A percentile compares a stretch with the other conserved stretches of the same genome.
These are phyloP conservation scores for Procambarus virginalis DNA, from an alignment of 1,140 invertebrate genomes.

Conservation along the genomic window DNA sequence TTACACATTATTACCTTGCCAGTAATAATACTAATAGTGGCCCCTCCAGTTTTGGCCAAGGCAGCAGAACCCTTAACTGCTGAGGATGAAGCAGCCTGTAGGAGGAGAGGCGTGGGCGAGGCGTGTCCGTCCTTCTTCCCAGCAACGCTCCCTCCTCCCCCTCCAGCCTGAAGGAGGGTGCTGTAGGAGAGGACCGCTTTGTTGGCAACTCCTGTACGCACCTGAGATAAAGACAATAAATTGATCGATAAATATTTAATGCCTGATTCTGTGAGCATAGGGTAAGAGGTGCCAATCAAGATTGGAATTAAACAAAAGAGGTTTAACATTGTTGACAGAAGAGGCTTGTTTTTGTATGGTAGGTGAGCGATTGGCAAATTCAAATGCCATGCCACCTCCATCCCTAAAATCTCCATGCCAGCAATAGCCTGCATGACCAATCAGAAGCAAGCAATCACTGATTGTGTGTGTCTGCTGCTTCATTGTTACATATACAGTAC, in stretches of 20 bases:
- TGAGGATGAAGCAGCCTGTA: constrained; percentile 31
- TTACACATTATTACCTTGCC: constrained; percentile 32
- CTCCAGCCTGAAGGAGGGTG: constrained; percentile 44
- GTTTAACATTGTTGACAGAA: no score
- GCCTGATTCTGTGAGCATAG: no score
- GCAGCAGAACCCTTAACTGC: constrained; percentile 27
- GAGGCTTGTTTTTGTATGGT: neutral
- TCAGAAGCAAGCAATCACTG: no score
- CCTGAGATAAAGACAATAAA: constrained; percentile 18
- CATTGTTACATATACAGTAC: no score
- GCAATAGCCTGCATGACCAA: no score
- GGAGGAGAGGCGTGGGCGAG: constrained; percentile 24
- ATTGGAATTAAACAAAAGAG: no score
- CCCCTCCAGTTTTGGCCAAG: constrained; percentile 29
- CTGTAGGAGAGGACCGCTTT: constrained; percentile 59
- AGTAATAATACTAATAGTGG: constrained; percentile 60
- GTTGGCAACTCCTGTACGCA: constrained; percentile 47
- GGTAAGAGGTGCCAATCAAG: no score
- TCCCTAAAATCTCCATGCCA: no score
- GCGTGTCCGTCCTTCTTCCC: constrained; percentile 36
- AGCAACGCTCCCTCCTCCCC: constrained; percentile 2
- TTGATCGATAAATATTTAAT: neutral
- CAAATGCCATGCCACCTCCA: no score
- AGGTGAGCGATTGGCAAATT: neutral
- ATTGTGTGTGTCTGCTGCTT: no score